A percentile compares a stretch with the other conserved stretches of the same genome.
phyloP scores from a whole-genome alignment of 2,797 vertebrate species.

The Telmatherina bonti region DNA sequence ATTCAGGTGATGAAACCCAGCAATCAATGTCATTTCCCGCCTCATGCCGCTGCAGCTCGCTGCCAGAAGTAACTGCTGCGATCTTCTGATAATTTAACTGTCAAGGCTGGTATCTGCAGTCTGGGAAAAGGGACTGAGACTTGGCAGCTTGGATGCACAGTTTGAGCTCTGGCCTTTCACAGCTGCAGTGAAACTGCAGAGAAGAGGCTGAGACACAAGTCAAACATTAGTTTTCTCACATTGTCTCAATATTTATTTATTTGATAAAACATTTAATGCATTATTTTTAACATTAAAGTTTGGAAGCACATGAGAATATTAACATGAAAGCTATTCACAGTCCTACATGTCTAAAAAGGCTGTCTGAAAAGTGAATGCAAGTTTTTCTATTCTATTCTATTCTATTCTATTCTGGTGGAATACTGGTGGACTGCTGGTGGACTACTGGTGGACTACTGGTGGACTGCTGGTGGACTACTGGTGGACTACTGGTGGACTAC shows the following conservation, averaged over 20 bases:
- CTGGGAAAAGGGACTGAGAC: slow-evolving; percentile 8
- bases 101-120: slow-evolving; percentile 22
- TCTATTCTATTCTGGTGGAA: too few species aligned
- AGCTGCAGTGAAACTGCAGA: slow-evolving; percentile 6
- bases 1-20: slow-evolving; percentile 32
- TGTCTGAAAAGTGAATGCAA: slow-evolving; percentile 23
- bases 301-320: not conserved
- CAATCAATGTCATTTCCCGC: slow-evolving; percentile 18
- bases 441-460: too few species aligned
- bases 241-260: not conserved
- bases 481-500: too few species aligned
- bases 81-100: slow-evolving; percentile 45
- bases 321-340: slow-evolving; percentile 3
- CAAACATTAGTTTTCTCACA: not conserved
- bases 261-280: not conserved
- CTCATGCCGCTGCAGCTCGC: slow-evolving; percentile 24
- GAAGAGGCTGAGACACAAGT: not conserved
- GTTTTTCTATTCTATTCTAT: too few species aligned
- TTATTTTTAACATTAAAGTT: not conserved
- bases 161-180: slow-evolving; percentile 2
- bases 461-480: too few species aligned
- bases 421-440: too few species aligned
- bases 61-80: slow-evolving; percentile 17
- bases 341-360: slow-evolving; percentile 15
- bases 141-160: slow-evolving; percentile 1